These are phyloP conservation scores for Penaeus chinensis DNA, from an alignment of 1,140 invertebrate species.

Conservation along the genomic window DNA sequence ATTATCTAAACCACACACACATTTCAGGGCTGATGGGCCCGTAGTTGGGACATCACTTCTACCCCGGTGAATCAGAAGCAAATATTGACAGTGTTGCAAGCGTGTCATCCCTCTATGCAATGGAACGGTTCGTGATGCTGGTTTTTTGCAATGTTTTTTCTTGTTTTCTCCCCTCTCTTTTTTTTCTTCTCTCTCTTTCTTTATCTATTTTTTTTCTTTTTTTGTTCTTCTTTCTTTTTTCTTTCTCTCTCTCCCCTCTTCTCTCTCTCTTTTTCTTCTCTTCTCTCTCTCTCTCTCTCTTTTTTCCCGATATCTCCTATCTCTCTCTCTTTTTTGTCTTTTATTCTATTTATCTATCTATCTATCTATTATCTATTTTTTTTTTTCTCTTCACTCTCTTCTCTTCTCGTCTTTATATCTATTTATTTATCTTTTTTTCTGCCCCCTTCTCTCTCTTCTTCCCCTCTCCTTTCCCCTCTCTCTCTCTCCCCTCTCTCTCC, in stretches of 20 bases:
- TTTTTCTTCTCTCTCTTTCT: background rate
- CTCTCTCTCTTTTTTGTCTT: background rate
- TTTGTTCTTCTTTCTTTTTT: background rate
- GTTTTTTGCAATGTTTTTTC: too few relatives aligned
- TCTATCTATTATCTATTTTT: background rate
- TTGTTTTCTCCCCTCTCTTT: too few relatives aligned
- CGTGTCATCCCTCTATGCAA: too few relatives aligned
- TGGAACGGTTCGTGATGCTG: too few relatives aligned
- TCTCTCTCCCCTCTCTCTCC: background rate
- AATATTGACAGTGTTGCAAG: too few relatives aligned
- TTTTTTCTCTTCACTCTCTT: background rate
- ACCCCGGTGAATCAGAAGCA: too few relatives aligned
- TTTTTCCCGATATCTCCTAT: background rate
- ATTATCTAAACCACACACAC: too few relatives aligned
- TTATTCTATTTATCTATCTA: slow-evolving; percentile 2
- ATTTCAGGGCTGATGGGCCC: too few relatives aligned
- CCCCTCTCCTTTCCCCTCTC: background rate
- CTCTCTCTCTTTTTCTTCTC: background rate
- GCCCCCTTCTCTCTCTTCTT: background rate
- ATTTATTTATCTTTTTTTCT: background rate
- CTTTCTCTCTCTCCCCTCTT: background rate
- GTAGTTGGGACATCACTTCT: too few relatives aligned
- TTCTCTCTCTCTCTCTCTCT: slow-evolving; percentile 1
- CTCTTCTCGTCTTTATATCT: background rate
- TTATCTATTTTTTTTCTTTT: background rate